Base-by-base conservation (phyloP, 2,113 vertebrate genomes). In the Amphiprion ocellaris region DNA sequence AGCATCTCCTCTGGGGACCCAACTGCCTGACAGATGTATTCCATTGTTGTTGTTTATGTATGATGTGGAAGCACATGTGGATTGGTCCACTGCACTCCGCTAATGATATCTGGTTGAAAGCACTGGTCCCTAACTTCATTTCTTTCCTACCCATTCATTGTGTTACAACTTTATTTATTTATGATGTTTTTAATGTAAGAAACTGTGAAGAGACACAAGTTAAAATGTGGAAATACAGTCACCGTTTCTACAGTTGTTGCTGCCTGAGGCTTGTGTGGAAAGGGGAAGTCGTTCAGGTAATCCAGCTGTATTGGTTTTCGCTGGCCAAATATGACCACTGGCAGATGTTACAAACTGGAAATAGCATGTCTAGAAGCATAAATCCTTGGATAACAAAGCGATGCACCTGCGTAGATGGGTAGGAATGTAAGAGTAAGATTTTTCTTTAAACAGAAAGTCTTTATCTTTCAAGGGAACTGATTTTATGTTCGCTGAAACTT, bases 1-100 rank as follows among this genome's bases (percentile, higher is more conserved):
- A 86, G 85, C 53, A 63, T 70, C 68, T 83, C 79, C 83, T 70
- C 73, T 77, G 81, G 87, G 88, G 71, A 80, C 62, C 55, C 10
- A 77, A 30, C 72, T 64, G 85, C 83, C 54, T 90, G 90, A 90
- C 82, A 87, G 79, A 77, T 85, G 76, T 81, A 69, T 78, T 62
- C 74, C 21, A 65, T 89, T 89, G 90, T 82, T 89, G 64, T 90
- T 92, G 88, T 88, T 86, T 89, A 75, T 69, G 87, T 79, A 84
- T 82, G 74, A 86, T 82, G 55, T 50, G 26, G 61, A 82, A 41
- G 65, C 67, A 69, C 71, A 74, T 66, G 65, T 74, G 75, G 60
- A 79, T 66, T 12, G 21, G 62, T 47, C 28, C 1, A 17, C 16
- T 26, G n/a, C 3, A 5, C 37, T 66, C n/a, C 30, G 17, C 53